Evolutionary conservation across 2,888 invertebrate genomes (phyloP).

Genomic region (Lycophotia porphyrea): DNA sequence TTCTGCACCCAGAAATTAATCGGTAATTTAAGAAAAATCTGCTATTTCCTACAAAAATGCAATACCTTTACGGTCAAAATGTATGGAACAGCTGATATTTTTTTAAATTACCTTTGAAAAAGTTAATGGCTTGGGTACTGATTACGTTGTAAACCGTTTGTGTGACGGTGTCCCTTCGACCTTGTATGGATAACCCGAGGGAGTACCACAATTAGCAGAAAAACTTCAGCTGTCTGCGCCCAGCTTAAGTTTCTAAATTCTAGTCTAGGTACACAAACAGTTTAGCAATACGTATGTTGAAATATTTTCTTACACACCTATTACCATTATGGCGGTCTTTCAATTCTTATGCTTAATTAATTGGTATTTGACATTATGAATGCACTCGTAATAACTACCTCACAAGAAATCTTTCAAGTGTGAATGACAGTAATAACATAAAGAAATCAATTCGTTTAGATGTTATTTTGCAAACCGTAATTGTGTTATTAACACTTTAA

Average conservation of each 20-base stretch:
- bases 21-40: no score
- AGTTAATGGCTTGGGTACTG: no score
- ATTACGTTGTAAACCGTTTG: no score
- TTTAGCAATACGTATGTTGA: conserved; percentile 16
- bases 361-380: conserved; percentile 32
- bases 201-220: background rate
- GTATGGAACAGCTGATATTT: no score
- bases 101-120: no score
- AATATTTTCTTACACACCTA: conserved; percentile 14
- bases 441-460: conserved; percentile 19
- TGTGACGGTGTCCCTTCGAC: no score
- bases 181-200: background rate
- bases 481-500: background rate
- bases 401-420: conserved; percentile 3
- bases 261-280: background rate
- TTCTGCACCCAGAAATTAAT: no score
- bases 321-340: background rate
- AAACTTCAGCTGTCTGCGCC: background rate
- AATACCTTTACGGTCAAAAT: no score
- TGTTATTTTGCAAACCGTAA: conserved; percentile 2
- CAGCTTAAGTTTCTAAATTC: background rate
- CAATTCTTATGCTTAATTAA: conserved; percentile 6
- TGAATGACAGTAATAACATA: background rate
- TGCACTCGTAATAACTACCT: background rate
- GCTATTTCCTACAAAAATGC: no score